Evolutionary conservation across 2,113 vertebrate genomes (phyloP), one percentile per base, ranked within the genome.

Genomic region (Casuarius casuarius): DNA sequence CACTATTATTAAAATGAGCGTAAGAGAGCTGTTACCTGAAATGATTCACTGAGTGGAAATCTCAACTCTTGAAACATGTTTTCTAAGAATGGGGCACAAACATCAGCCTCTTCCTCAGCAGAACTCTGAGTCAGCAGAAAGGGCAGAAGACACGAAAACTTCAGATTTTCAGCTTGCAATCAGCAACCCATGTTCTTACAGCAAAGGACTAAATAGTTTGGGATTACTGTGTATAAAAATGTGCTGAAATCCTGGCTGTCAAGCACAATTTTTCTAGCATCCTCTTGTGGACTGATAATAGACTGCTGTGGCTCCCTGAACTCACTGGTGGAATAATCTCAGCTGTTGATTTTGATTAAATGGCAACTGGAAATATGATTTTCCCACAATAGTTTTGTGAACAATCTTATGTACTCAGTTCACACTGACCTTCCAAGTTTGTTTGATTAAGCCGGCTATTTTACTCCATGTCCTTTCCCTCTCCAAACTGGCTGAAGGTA

Each of bases 1-100:
- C 46, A 4, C 94, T 91, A 38, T 94, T 92, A 95, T 79, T 92
- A 94, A 95, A 91, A 91, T 80, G 63, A 94, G 52, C 2, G 0
- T 66, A 61, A 82, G 52, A 89, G 49, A 82, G 58, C 23, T 91
- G 74, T 62, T 89, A 87, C 77, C 66, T 89, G 77, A 94, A 92
- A 94, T 77, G 44, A 95, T 97, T 94, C 91, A 92, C 29, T 40
- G 20, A 33, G 29, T 87, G 87, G 84, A 80, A 95, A 91, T 94
- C 71, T 94, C 40, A 1, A 70, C 26, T 94, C 67, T 42, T 89
- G 84, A 97, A 91, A 91, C 21, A 54, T 44, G 16, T 76, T 83
- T 92, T 96, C 87, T 76, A 94, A 92, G 92, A 94, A 90, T 42
- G 25, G 14, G 46, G 9, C 58, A 73, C 44, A 67, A 63, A 52